Percentiles rank a stretch among this genome's conserved stretches.
These are phyloP conservation scores for Protodeltote pygarga DNA, from an alignment of 2,888 invertebrate species.

Conservation along the genomic window DNA sequence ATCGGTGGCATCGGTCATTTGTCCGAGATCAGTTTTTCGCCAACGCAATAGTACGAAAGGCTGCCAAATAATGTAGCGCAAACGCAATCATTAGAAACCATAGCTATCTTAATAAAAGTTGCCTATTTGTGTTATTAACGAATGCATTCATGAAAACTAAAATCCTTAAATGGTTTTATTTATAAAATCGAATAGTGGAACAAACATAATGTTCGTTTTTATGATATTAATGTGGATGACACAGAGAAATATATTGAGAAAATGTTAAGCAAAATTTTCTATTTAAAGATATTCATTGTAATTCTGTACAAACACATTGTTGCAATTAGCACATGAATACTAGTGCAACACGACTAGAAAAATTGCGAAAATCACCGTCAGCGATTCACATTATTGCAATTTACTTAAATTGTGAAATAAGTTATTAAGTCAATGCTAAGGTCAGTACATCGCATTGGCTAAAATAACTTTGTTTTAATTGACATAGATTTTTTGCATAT, in stretches of 20 bases:
- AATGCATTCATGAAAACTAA: too few relatives aligned
- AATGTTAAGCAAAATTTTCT: not conserved
- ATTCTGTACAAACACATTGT: conserved; percentile 6
- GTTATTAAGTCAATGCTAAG: conserved; percentile 49
- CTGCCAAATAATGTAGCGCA: conserved; percentile 30
- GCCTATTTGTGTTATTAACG: conserved; percentile 14
- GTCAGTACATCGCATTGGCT: conserved; percentile 21
- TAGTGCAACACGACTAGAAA: conserved; percentile 7
- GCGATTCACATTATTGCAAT: conserved; percentile 27
- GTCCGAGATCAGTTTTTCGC: conserved; percentile 19
- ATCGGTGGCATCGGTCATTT: conserved; percentile 11
- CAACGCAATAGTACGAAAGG: conserved; percentile 23
- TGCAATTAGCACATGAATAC: too few relatives aligned
- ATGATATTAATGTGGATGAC: too few relatives aligned
- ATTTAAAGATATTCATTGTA: conserved; percentile 3
- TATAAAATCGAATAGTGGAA: too few relatives aligned
- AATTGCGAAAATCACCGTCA: conserved; percentile 25
- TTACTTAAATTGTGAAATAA: conserved; percentile 37
- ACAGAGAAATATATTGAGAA: conserved; percentile 8
- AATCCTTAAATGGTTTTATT: too few relatives aligned
- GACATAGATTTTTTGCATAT: conserved; percentile 29
- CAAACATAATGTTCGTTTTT: too few relatives aligned
- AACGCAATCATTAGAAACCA: conserved; percentile 27
- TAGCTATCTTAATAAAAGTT: conserved; percentile 13
- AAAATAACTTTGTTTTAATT: conserved; percentile 18